Conservation (phyloP, 2,888 invertebrate genomes). For the Chaetogeoica ovagalla region DNA sequence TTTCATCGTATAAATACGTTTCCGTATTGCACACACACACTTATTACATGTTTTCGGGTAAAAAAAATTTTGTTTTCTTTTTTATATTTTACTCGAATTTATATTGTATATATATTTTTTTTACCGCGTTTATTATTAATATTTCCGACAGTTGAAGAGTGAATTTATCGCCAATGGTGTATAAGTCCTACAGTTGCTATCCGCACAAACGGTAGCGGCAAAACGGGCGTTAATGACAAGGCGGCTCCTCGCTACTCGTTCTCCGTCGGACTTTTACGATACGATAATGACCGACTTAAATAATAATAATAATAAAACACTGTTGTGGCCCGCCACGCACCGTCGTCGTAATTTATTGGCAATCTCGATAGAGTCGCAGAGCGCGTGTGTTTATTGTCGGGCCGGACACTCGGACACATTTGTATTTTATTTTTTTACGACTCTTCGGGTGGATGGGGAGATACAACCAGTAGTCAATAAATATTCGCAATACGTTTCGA, state of each 20-base stretch:
- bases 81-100: no score
- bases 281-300: slow-evolving; percentile 34
- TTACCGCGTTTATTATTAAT: no score
- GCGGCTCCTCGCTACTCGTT: background rate
- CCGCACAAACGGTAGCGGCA: slow-evolving; percentile 45
- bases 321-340: background rate
- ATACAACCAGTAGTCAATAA: no score
- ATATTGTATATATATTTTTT: no score
- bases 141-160: background rate
- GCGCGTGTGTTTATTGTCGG: slow-evolving; percentile 35
- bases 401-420: background rate
- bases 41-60: no score
- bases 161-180: slow-evolving; percentile 22
- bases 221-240: slow-evolving; percentile 48
- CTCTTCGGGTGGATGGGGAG: background rate
- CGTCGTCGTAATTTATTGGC: slow-evolving; percentile 1
- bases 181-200: no score
- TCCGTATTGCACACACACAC: no score
- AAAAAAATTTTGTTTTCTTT: no score
- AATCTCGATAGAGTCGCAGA: background rate
- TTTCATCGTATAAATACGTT: no score
- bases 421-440: no score
- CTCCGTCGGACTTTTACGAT: slow-evolving; percentile 40
- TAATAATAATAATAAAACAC: no score
- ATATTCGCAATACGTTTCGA: no score